phyloP scores from a whole-genome alignment of 1,140 invertebrate species.

The Lasioglossum albipes region DNA sequence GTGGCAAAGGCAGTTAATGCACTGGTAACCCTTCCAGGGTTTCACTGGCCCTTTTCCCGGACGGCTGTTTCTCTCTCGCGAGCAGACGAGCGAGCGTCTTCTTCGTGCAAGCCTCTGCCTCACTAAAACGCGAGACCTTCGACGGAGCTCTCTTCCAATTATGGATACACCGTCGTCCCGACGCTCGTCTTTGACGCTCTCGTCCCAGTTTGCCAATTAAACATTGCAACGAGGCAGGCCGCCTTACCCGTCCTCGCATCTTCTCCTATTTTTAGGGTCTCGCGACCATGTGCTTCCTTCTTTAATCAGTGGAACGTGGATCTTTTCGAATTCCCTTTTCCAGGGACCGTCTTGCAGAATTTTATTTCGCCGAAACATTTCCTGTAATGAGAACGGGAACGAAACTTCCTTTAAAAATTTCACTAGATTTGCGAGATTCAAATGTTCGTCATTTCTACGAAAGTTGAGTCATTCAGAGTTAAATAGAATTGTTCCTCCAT shows the following conservation, averaged over 20 bases:
- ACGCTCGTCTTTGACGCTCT: constrained; percentile 46
- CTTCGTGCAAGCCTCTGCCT: neutral
- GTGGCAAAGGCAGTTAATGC: constrained; percentile 53
- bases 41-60: constrained; percentile 27
- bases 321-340: too few relatives aligned
- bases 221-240: neutral
- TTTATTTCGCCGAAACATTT: too few relatives aligned
- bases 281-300: neutral
- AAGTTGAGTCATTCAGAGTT: too few relatives aligned
- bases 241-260: neutral
- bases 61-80: neutral
- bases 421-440: too few relatives aligned
- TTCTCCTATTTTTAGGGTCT: neutral
- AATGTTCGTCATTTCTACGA: too few relatives aligned
- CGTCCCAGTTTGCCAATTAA: constrained; percentile 50
- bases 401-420: too few relatives aligned
- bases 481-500: too few relatives aligned
- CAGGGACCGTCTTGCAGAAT: too few relatives aligned
- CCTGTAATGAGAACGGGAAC: too few relatives aligned
- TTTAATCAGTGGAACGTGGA: too few relatives aligned
- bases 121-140: constrained; percentile 9
- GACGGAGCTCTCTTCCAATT: constrained; percentile 53
- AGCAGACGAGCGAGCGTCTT: neutral
- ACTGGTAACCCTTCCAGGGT: constrained; percentile 45
- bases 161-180: constrained; percentile 27